A percentile compares a stretch with the other conserved stretches of the same genome.
phyloP scores from a whole-genome alignment of 2,797 vertebrate genomes.

The Otus scops region DNA sequence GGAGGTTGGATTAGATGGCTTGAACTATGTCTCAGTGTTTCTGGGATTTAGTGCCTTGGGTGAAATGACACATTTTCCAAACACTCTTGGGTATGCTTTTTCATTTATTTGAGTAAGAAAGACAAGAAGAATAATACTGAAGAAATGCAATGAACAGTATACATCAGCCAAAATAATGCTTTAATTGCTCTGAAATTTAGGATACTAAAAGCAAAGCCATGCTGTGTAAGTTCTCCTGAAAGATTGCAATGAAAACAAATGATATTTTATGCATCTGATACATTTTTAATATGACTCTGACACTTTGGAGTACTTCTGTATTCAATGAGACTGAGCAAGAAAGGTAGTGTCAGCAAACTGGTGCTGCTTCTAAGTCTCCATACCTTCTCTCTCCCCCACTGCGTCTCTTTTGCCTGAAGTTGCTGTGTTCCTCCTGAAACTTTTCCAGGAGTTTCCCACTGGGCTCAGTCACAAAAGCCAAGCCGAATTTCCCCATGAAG shows the following conservation, averaged over 20 bases:
- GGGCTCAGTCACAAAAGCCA: background rate
- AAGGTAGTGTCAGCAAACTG: background rate
- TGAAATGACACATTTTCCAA: background rate
- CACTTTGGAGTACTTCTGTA: background rate
- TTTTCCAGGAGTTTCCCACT: background rate
- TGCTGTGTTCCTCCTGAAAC: background rate
- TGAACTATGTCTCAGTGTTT: background rate
- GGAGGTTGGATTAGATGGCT: background rate
- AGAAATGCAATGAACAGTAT: background rate
- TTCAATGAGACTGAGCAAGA: background rate
- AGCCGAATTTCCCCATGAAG: background rate
- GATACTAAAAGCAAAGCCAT: background rate
- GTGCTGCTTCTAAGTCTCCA: background rate
- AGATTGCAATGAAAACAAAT: background rate
- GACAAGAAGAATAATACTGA: background rate
- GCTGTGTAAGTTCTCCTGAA: slow-evolving; percentile 3
- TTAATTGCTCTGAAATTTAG: slow-evolving; percentile 5
- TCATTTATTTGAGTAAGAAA: background rate
- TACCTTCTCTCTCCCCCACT: background rate
- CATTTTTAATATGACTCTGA: slow-evolving; percentile 9
- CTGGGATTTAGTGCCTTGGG: background rate
- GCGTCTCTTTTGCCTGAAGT: background rate
- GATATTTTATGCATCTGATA: background rate
- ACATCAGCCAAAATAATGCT: background rate
- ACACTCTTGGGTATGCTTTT: background rate